phyloP scores from a whole-genome alignment of 1,140 invertebrate species.

The Ips nitidus region DNA sequence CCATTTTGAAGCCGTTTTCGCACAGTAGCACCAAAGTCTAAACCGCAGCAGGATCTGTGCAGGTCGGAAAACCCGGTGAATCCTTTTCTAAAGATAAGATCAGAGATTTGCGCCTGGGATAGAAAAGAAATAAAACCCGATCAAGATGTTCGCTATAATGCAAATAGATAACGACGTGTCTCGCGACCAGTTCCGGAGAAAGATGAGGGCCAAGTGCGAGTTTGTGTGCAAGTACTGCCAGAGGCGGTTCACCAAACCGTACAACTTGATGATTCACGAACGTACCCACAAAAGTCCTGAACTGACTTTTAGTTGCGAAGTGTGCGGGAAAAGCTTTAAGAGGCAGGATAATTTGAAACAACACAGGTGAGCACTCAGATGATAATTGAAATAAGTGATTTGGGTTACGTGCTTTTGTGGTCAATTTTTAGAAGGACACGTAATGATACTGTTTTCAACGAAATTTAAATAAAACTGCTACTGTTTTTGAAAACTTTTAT shows the following conservation, averaged over 20 bases:
- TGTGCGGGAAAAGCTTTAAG: conserved; percentile 98
- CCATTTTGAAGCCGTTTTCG: too few relatives aligned
- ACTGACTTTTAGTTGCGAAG: conserved; percentile 97
- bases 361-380: conserved; percentile 74
- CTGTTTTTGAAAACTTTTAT: too few relatives aligned
- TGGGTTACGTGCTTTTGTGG: conserved; percentile 1
- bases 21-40: too few relatives aligned
- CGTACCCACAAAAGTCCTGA: conserved; percentile 96
- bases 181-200: conserved; percentile 87
- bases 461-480: background rate
- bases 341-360: conserved; percentile 94
- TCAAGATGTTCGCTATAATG: conserved; percentile 82
- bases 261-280: conserved; percentile 99
- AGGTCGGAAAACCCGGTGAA: conserved; percentile 21
- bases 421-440: too few relatives aligned
- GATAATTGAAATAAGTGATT: conserved; percentile 4
- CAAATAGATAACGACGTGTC: conserved; percentile 88
- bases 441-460: too few relatives aligned
- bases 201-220: conserved; percentile 92
- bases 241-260: conserved; percentile 97
- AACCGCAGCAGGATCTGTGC: conserved; percentile 4
- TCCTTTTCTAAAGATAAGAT: conserved; percentile 10
- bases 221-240: conserved; percentile 99
- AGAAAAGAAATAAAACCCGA: conserved; percentile 37
- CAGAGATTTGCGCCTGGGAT: background rate